Evolutionary conservation across 2,888 invertebrate species (phyloP).

Genomic region (Seira musarum): DNA sequence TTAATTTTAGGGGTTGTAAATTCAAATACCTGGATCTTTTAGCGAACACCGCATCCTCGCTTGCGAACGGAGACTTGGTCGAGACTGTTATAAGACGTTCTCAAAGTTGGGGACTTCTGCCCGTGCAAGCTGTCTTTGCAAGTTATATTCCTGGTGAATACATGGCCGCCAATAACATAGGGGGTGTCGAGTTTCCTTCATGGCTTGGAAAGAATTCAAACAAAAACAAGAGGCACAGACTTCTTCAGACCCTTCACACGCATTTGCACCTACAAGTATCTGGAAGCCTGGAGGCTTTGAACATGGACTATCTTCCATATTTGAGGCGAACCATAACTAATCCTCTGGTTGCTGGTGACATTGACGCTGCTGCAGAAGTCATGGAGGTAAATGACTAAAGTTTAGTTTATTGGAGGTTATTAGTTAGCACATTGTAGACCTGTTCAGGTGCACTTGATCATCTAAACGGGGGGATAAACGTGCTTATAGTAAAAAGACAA

Average conservation of each 20-base stretch:
- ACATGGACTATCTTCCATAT: conserved; percentile 89
- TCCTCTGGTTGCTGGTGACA: conserved; percentile 82
- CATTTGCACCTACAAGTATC: conserved; percentile 84
- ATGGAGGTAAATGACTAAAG: conserved; percentile 80
- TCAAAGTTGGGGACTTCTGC: conserved; percentile 87
- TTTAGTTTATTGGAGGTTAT: not conserved
- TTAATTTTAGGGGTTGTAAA: conserved; percentile 72
- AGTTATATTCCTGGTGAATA: conserved; percentile 92
- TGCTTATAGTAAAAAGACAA: too few species aligned
- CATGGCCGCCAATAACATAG: conserved; percentile 85
- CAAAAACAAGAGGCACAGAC: conserved; percentile 83
- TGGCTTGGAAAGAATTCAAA: conserved; percentile 98
- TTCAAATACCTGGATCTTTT: conserved; percentile 79
- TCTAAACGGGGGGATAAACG: too few species aligned
- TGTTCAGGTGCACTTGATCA: too few species aligned
- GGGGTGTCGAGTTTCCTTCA: conserved; percentile 90
- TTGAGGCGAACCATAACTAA: conserved; percentile 83
- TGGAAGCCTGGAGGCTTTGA: conserved; percentile 86
- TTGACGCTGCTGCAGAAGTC: conserved; percentile 82
- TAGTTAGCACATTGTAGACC: not conserved
- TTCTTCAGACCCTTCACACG: conserved; percentile 87
- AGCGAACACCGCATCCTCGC: conserved; percentile 86
- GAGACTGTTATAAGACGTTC: conserved; percentile 84
- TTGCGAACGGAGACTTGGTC: conserved; percentile 89
- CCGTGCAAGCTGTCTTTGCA: conserved; percentile 89